A percentile compares a stretch with the other conserved stretches of the same genome.
Evolutionary conservation across 2,888 invertebrate genomes (phyloP).

Genomic region (Eledone cirrhosa): DNA sequence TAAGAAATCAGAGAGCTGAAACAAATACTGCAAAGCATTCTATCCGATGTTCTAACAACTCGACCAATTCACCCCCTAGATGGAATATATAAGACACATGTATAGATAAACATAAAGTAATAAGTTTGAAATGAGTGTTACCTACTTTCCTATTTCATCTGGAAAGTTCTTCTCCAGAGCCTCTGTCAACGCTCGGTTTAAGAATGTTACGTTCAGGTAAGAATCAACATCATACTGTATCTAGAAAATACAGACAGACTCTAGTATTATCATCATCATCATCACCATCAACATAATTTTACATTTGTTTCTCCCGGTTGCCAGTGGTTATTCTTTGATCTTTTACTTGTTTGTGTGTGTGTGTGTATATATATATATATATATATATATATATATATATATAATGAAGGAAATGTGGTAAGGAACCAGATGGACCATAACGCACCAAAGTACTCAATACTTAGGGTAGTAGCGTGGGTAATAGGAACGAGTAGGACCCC

Average conservation of each 20-base stretch:
- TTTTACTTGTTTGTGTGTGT: background rate
- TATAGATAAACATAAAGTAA: background rate
- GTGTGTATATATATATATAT: background rate
- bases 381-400: background rate
- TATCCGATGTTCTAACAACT: no score
- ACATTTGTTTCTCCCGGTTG: no score
- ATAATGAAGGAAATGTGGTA: no score
- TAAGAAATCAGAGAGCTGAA: no score
- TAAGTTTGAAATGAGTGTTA: background rate
- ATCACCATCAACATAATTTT: no score
- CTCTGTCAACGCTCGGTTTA: slow-evolving; percentile 62
- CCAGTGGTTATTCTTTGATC: background rate
- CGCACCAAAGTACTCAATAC: no score
- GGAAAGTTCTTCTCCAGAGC: slow-evolving; percentile 55
- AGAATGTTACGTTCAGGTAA: slow-evolving; percentile 59
- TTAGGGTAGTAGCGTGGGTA: no score
- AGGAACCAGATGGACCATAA: no score
- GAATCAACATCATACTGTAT: slow-evolving; percentile 49
- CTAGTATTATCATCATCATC: background rate
- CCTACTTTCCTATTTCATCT: slow-evolving; percentile 46
- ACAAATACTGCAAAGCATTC: no score
- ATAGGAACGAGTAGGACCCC: no score
- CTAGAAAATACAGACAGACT: slow-evolving; percentile 38
- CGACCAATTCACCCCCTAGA: no score
- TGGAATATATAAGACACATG: no score